Percentiles rank a stretch among this genome's conserved stretches.
Evolutionary conservation across 1,140 invertebrate genomes (phyloP).

Genomic region (Pseudachorutes palmiensis): DNA sequence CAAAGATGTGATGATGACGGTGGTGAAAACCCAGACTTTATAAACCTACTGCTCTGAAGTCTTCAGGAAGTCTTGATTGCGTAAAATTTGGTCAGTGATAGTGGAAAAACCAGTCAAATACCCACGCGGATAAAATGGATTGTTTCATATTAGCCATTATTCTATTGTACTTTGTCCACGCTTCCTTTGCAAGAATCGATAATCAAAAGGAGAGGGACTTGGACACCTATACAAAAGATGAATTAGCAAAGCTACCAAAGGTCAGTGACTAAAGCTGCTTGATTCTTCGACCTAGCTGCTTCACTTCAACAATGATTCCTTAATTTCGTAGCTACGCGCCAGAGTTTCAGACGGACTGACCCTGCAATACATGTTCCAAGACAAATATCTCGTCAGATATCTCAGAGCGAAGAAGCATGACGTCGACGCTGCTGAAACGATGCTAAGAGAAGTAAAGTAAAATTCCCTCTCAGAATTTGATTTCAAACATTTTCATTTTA

Average conservation of each 20-base stretch:
- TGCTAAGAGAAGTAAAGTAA: neutral
- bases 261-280: neutral
- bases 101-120: no score
- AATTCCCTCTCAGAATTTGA: neutral
- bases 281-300: neutral
- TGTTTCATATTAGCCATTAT: no score
- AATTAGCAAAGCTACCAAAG: neutral
- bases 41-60: no score
- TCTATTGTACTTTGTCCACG: no score
- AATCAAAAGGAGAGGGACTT: neutral
- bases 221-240: neutral
- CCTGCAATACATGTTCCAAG: neutral
- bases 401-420: neutral
- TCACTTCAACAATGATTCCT: neutral
- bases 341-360: neutral
- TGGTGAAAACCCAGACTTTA: no score
- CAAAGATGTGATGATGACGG: no score
- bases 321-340: neutral
- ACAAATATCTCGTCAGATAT: neutral
- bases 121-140: no score
- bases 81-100: no score
- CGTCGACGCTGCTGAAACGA: neutral
- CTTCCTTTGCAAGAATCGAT: no score
- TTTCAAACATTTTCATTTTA: neutral
- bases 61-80: no score